Conservation (phyloP, 2,888 invertebrate genomes). For the Danaus chrysippus region DNA sequence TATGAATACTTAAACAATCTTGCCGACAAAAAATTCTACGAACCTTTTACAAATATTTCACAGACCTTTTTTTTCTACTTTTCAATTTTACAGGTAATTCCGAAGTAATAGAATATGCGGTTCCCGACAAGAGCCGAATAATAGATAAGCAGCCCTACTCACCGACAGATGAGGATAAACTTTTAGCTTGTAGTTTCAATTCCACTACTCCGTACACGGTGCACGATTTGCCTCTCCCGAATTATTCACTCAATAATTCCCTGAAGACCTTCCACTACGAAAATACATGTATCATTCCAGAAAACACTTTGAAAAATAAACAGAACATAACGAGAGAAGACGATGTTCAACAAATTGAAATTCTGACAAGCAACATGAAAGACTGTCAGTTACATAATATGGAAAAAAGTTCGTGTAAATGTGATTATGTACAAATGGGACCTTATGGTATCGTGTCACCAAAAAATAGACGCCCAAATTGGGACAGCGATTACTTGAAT, state of each 20-base stretch:
- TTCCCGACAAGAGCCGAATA: slow-evolving; percentile 71
- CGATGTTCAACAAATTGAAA: slow-evolving; percentile 71
- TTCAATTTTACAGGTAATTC: slow-evolving; percentile 56
- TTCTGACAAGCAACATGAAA: slow-evolving; percentile 68
- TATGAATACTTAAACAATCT: not conserved
- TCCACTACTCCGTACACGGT: slow-evolving; percentile 59
- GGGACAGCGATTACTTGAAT: slow-evolving; percentile 67
- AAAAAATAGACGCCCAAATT: slow-evolving; percentile 59
- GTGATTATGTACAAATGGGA: slow-evolving; percentile 71
- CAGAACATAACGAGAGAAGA: slow-evolving; percentile 67
- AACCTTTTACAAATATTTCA: not conserved
- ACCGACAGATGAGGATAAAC: slow-evolving; percentile 73
- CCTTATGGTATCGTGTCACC: slow-evolving; percentile 69
- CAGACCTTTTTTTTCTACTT: slow-evolving; percentile 14
- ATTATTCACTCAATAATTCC: slow-evolving; percentile 79
- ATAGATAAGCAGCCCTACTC: slow-evolving; percentile 71
- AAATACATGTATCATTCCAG: slow-evolving; percentile 71
- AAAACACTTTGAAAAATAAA: slow-evolving; percentile 68
- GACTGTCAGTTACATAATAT: slow-evolving; percentile 69
- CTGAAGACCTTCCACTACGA: slow-evolving; percentile 74
- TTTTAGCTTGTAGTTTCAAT: slow-evolving; percentile 67
- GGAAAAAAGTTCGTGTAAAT: slow-evolving; percentile 68
- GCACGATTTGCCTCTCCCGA: slow-evolving; percentile 77
- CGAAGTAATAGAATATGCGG: slow-evolving; percentile 75
- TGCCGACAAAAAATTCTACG: not conserved